Evolutionary conservation across 2,888 invertebrate genomes (phyloP).

Genomic region (Andrena chrysosceles): DNA sequence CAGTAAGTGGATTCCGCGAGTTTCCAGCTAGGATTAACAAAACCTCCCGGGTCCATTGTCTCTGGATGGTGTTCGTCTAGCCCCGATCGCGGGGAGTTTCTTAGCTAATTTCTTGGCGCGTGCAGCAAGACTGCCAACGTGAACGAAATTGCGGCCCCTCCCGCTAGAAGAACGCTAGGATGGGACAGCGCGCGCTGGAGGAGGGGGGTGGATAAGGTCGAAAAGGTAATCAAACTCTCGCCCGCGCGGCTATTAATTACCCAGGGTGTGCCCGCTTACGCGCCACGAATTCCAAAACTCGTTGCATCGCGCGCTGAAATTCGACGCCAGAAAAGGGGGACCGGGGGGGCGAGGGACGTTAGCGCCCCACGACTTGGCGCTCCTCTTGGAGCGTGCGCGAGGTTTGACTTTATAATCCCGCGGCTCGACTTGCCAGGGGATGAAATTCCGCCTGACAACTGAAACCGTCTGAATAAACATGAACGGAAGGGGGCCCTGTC

Average conservation of each 20-base stretch:
- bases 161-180: constrained; percentile 10
- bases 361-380: constrained; percentile 34
- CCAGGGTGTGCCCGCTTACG: constrained; percentile 67
- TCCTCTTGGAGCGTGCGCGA: constrained; percentile 25
- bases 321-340: constrained; percentile 55
- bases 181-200: constrained; percentile 2
- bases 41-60: constrained; percentile 74
- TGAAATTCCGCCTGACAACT: constrained; percentile 58
- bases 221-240: constrained; percentile 80
- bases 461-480: constrained; percentile 65
- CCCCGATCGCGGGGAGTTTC: constrained; percentile 73
- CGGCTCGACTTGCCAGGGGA: constrained; percentile 24
- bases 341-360: constrained; percentile 30
- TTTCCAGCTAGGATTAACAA: constrained; percentile 68
- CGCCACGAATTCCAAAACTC: constrained; percentile 73
- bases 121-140: constrained; percentile 47
- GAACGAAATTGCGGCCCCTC: constrained; percentile 50
- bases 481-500: constrained; percentile 22
- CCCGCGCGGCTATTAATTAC: constrained; percentile 79
- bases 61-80: constrained; percentile 54
- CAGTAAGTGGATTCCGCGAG: constrained; percentile 49
- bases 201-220: constrained; percentile 64
- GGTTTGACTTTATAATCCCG: constrained; percentile 70
- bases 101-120: constrained; percentile 78
- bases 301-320: constrained; percentile 53